A percentile compares a stretch with the other conserved stretches of the same genome.
Conservation (phyloP, 2,113 vertebrate genomes). For the Chitala chitala region DNA sequence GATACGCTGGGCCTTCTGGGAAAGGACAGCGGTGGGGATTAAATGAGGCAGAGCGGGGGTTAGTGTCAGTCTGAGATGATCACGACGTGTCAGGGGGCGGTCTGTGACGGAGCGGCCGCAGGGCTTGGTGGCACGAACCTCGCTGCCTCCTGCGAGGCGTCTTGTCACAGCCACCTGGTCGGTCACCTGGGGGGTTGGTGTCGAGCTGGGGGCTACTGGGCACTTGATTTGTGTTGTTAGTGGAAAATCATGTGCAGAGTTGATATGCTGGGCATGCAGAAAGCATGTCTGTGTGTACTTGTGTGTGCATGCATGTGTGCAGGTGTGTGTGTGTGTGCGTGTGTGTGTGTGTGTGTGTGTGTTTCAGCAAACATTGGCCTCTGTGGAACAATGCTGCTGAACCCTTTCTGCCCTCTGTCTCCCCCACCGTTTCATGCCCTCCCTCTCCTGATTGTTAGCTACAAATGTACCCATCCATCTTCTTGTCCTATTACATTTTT, state of each 20-base stretch:
- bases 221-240: no score
- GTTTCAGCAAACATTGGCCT: background rate
- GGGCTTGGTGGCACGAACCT: no score
- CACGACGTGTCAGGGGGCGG: background rate
- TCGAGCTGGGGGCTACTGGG: background rate
- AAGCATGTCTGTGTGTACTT: background rate
- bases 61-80: background rate
- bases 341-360: background rate
- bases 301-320: background rate
- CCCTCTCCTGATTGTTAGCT: constrained; percentile 64
- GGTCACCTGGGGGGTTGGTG: background rate
- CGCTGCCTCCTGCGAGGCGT: no score
- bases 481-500: constrained; percentile 69
- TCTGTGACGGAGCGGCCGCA: background rate
- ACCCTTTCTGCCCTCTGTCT: constrained; percentile 48
- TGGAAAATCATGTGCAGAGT: background rate
- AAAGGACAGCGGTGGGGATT: background rate
- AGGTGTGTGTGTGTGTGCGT: background rate
- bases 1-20: background rate
- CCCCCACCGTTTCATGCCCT: constrained; percentile 32
- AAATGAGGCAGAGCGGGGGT: background rate
- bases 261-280: background rate
- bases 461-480: constrained; percentile 72
- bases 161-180: no score
- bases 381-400: background rate